Percentiles rank a stretch among this genome's conserved stretches.
phyloP scores from a whole-genome alignment of 2,888 invertebrate genomes.

The Drosophila longiperda region DNA sequence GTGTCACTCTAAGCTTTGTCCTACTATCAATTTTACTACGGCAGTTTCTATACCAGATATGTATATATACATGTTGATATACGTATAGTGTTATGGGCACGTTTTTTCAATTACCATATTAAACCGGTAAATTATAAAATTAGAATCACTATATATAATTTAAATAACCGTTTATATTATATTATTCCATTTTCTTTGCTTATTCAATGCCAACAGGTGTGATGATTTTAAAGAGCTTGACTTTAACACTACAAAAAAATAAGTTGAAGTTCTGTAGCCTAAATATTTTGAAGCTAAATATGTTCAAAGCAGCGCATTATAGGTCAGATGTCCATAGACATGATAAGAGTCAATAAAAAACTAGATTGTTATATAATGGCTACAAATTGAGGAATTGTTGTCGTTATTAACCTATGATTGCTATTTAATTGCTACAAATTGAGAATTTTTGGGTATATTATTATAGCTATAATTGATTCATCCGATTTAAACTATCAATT shows the following conservation, averaged over 20 bases:
- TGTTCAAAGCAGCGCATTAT: background rate
- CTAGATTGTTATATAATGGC: background rate
- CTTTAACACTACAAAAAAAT: background rate
- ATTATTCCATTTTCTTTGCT: background rate
- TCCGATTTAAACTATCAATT: background rate
- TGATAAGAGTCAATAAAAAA: background rate
- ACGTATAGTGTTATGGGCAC: background rate
- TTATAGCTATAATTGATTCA: background rate
- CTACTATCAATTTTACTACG: background rate
- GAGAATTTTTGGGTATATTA: too few relatives aligned
- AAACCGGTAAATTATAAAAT: background rate
- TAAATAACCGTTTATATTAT: background rate
- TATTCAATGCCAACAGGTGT: background rate
- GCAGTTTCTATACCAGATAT: background rate
- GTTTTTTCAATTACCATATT: conserved; percentile 8
- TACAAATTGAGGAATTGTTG: too few relatives aligned
- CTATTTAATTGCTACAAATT: too few relatives aligned
- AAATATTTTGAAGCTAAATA: background rate
- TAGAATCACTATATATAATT: background rate
- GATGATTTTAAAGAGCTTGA: conserved; percentile 10
- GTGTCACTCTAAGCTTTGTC: background rate
- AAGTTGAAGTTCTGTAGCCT: background rate
- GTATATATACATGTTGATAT: background rate
- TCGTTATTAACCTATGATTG: too few relatives aligned
- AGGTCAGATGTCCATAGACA: background rate